Percentiles rank a stretch among this genome's conserved stretches.
These are phyloP conservation scores for Lasioglossum oenotherae DNA, from an alignment of 2,888 invertebrate genomes.

Conservation along the genomic window DNA sequence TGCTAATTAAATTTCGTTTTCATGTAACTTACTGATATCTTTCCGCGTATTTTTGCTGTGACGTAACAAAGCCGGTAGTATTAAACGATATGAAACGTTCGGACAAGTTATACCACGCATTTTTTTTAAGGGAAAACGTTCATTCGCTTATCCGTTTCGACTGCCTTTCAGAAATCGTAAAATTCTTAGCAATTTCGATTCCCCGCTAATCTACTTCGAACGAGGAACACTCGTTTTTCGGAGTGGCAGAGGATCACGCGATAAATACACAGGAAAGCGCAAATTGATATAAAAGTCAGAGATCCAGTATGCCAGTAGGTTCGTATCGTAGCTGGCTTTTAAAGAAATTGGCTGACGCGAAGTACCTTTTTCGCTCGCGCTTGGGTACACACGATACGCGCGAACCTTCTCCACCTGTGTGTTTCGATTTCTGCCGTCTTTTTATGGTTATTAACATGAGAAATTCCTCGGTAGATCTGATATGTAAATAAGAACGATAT, in stretches of 20 bases:
- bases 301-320: slow-evolving; percentile 40
- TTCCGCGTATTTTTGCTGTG: background rate
- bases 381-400: slow-evolving; percentile 30
- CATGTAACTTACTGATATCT: background rate
- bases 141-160: background rate
- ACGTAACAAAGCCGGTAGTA: background rate
- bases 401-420: slow-evolving; percentile 29
- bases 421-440: background rate
- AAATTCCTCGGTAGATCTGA: background rate
- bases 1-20: background rate
- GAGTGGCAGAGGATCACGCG: slow-evolving; percentile 38
- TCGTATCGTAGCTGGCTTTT: slow-evolving; percentile 59
- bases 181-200: background rate
- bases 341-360: slow-evolving; percentile 69
- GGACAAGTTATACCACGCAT: background rate
- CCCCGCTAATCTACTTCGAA: slow-evolving; percentile 12
- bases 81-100: background rate
- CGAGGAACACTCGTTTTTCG: slow-evolving; percentile 4
- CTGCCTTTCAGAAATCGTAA: background rate
- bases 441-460: background rate
- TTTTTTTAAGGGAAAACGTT: background rate
- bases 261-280: slow-evolving; percentile 60
- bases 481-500: background rate
- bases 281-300: slow-evolving; percentile 62
- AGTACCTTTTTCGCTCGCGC: slow-evolving; percentile 42